Base-by-base conservation (phyloP, 2,888 invertebrate species). In the Crioceris asparagi region DNA sequence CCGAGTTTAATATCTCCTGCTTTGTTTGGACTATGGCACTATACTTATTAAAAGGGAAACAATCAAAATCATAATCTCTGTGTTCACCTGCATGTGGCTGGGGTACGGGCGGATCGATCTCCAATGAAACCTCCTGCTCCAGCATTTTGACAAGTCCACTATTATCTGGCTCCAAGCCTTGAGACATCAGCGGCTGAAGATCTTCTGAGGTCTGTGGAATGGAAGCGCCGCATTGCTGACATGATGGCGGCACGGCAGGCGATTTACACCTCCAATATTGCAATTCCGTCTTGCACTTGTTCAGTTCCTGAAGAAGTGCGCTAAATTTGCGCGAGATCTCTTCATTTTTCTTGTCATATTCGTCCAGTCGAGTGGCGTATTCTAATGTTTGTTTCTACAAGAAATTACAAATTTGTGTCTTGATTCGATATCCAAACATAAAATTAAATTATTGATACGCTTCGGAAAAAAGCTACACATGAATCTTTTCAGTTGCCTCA, bases 191-290 rank as follows among this genome's bases (percentile, higher is more conserved):
- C n/a, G n/a, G n/a, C n/a, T n/a, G n/a, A n/a, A n/a, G n/a, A n/a
- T n/a, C n/a, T n/a, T n/a, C n/a, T n/a, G n/a, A n/a, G n/a, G n/a
- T n/a, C 34, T 74, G 62, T 5, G 69, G 66, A 8, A 65, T 56
- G 47, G 73, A 68, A 38, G 71, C 71, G 39, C 85, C 84, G 58
- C 85, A 86, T 48, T 79, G 75, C 21, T 74, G 77, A 56, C 86
- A 87, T 38, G 80, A 73, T 45, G 74, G 71, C 11, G 48, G 45
- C 51, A 72, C 73, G 45, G 86, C 83, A 8, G 87, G 85, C 43
- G 86, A 85, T 52, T 86, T 86, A 27, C 87, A 87, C 40, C 88
- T 79, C 86, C 87, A 88, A 64, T 87, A 88, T 65, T 88, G 88
- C 54, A 88, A 65, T 66, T 90, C 88, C 21, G 88, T 88, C 68